Evolutionary conservation across 2,113 vertebrate species (phyloP).

Genomic region (Takifugu bimaculatus): DNA sequence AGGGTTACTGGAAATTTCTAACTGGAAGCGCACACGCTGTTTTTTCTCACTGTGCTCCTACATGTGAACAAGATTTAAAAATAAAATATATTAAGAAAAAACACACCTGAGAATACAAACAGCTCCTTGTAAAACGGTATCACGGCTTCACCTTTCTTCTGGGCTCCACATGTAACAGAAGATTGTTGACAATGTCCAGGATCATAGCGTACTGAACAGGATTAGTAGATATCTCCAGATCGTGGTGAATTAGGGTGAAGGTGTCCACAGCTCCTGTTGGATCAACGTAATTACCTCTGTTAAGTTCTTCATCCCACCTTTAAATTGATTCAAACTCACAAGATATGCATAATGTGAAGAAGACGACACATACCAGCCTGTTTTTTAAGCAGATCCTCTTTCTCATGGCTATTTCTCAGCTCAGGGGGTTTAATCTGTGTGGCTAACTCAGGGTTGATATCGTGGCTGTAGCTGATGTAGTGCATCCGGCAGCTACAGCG

Average conservation of each 20-base stretch:
- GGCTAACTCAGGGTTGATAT: conserved; percentile 92
- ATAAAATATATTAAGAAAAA: neutral
- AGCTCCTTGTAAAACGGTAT: neutral
- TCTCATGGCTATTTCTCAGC: conserved; percentile 84
- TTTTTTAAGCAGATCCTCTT: conserved; percentile 94
- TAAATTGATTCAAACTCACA: neutral
- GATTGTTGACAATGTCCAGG: conserved; percentile 96
- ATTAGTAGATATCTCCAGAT: conserved; percentile 97
- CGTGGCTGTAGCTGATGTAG: conserved; percentile 98
- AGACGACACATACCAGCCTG: conserved; percentile 82
- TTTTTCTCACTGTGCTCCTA: conserved; percentile 99
- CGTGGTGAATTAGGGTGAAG: conserved; percentile 96
- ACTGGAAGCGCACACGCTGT: conserved; percentile 94
- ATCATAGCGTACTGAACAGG: conserved; percentile 98
- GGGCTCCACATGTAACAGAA: conserved; percentile 93
- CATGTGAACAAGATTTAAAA: neutral
- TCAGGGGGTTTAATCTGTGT: conserved; percentile 95
- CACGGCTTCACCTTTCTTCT: conserved; percentile 84
- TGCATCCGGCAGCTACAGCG: conserved; percentile 98
- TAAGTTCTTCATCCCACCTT: neutral
- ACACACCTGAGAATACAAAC: neutral
- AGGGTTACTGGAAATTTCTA: conserved; percentile 97
- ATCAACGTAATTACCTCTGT: neutral
- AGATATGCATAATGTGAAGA: neutral
- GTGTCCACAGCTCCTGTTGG: conserved; percentile 91